These are phyloP conservation scores for Leptopilina clavipes DNA, from an alignment of 1,140 invertebrate genomes.

Conservation along the genomic window DNA sequence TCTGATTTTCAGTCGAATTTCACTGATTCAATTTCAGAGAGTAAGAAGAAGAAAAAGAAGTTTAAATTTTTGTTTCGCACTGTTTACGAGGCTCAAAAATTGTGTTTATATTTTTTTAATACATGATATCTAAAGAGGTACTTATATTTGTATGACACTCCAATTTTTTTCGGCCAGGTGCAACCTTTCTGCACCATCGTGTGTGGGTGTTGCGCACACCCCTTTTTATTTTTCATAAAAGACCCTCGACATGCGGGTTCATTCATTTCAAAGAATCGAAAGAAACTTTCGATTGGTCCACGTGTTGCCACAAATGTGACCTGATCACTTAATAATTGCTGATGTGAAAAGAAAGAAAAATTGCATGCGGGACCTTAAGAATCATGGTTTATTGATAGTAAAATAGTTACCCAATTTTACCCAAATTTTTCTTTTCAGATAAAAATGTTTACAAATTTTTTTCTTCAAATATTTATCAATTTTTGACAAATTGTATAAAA, in stretches of 20 bases:
- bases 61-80: no score
- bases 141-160: background rate
- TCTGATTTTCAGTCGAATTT: no score
- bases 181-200: constrained; percentile 17
- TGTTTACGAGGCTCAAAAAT: background rate
- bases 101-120: background rate
- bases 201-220: constrained; percentile 21
- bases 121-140: background rate
- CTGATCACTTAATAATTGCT: constrained; percentile 10
- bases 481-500: no score
- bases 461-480: no score
- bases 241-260: constrained; percentile 20
- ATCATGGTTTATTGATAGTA: constrained; percentile 20
- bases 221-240: background rate
- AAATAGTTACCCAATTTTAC: background rate
- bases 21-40: no score
- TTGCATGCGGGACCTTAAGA: background rate
- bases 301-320: constrained; percentile 22
- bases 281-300: constrained; percentile 14
- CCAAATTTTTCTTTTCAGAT: no score
- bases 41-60: no score
- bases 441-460: no score
- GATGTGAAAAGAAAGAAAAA: constrained; percentile 18
- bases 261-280: constrained; percentile 4
- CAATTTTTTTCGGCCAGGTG: constrained; percentile 5